A percentile compares a stretch with the other conserved stretches of the same genome.
phyloP scores from a whole-genome alignment of 2,797 vertebrate species.

The Lateolabrax maculatus region DNA sequence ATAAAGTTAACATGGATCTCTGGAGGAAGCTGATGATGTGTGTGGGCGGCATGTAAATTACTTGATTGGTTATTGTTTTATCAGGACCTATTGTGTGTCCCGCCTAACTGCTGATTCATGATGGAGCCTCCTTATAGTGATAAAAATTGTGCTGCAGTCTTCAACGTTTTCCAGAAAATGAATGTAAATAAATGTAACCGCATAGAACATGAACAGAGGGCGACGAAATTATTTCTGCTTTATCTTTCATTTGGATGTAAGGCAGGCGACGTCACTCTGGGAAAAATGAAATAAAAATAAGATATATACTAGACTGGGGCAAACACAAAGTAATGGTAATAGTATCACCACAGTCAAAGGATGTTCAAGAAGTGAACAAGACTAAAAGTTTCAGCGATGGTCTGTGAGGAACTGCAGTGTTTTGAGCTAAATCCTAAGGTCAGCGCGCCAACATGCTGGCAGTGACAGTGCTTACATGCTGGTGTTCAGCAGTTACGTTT shows the following conservation, averaged over 20 bases:
- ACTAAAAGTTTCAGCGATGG: too few relatives aligned
- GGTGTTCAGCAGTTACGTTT: too few relatives aligned
- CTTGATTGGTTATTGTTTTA: conserved; percentile 72
- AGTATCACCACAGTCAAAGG: too few relatives aligned
- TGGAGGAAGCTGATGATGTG: conserved; percentile 36
- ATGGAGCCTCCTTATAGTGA: conserved; percentile 16
- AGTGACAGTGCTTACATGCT: too few relatives aligned
- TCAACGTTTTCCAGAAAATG: background rate
- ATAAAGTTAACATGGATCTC: conserved; percentile 30
- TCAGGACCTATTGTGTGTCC: conserved; percentile 30
- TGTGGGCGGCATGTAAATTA: conserved; percentile 24
- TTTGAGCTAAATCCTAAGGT: too few relatives aligned
- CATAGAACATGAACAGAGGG: background rate
- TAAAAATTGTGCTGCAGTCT: background rate
- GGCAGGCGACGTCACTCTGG: background rate
- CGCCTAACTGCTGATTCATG: conserved; percentile 14
- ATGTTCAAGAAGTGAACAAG: too few relatives aligned
- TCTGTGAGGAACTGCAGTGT: too few relatives aligned
- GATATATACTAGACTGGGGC: too few relatives aligned
- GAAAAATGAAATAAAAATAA: too few relatives aligned
- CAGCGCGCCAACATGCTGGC: too few relatives aligned
- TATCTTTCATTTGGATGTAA: background rate
- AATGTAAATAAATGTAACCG: background rate
- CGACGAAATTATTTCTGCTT: background rate
- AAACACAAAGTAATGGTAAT: too few relatives aligned